Percentiles rank a stretch among this genome's conserved stretches.
phyloP scores from a whole-genome alignment of 92 coral and sea anemone species.

The Palythoa grandiflora region DNA sequence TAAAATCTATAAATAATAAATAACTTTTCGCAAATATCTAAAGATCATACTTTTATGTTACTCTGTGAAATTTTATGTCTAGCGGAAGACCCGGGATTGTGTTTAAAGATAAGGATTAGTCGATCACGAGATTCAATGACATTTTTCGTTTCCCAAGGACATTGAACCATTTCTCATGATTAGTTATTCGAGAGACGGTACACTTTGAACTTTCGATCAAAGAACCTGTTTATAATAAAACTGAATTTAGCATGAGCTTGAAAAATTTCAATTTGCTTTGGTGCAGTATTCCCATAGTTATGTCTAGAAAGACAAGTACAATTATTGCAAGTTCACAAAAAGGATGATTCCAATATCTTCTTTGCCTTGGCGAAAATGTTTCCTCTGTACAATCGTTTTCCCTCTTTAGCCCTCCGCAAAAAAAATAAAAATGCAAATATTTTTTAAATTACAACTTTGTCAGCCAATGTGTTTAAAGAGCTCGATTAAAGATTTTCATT shows the following conservation, averaged over 20 bases:
- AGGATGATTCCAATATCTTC: too few relatives aligned
- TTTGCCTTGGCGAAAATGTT: too few relatives aligned
- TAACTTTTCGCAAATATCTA: conserved; percentile 3
- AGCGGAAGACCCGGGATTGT: neutral
- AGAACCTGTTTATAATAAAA: neutral
- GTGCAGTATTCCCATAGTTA: neutral
- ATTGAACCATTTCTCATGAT: neutral
- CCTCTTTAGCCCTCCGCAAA: too few relatives aligned
- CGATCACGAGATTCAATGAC: neutral
- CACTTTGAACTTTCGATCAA: neutral
- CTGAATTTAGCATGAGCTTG: neutral
- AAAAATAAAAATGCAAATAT: too few relatives aligned
- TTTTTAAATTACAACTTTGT: too few relatives aligned
- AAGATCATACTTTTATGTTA: neutral
- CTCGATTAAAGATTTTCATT: too few relatives aligned
- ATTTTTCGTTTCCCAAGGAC: neutral
- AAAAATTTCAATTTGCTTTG: neutral
- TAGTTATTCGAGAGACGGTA: neutral
- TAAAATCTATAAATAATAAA: conserved; percentile 28
- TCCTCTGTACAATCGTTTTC: too few relatives aligned
- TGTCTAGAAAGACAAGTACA: neutral
- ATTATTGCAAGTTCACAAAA: too few relatives aligned
- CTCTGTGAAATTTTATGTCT: neutral
- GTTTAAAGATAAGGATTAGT: neutral
- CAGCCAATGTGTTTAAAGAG: too few relatives aligned